These are phyloP conservation scores for Apostichopus parvimensis DNA, from an alignment of 35 echinoderm and acorn worm genomes.

Conservation along the genomic window DNA sequence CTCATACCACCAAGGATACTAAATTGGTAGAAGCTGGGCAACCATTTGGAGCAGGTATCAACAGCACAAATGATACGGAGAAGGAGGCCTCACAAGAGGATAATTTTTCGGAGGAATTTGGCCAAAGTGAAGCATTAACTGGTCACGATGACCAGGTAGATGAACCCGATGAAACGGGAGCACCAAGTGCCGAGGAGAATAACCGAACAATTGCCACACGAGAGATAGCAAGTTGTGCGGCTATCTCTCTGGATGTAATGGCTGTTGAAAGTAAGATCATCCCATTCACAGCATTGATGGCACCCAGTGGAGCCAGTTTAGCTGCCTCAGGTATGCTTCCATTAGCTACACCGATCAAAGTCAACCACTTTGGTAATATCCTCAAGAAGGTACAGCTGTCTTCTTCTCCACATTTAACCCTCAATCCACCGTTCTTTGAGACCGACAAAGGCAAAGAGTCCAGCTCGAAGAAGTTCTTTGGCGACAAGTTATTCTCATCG, in stretches of 20 bases:
- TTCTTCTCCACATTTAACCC: conserved; percentile 65
- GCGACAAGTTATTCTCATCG: conserved; percentile 64
- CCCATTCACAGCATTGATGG: conserved; percentile 16
- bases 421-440: conserved; percentile 72
- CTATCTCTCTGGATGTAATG: neutral
- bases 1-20: neutral
- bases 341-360: conserved; percentile 27
- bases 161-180: neutral
- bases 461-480: conserved; percentile 52
- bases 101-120: neutral
- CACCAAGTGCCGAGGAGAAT: neutral
- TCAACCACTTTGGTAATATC: conserved; percentile 50
- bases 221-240: neutral
- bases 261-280: conserved; percentile 24
- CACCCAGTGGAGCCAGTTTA: conserved; percentile 10
- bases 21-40: neutral
- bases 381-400: conserved; percentile 60
- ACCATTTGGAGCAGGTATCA: neutral
- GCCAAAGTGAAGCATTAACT: neutral
- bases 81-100: neutral
- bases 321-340: neutral
- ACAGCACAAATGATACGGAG: neutral
- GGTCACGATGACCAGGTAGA: too few species aligned
- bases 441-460: conserved; percentile 65
- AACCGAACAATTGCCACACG: neutral